Evolutionary conservation across 1,140 invertebrate species (phyloP).

Genomic region (Aphaenogaster ashmeadi): DNA sequence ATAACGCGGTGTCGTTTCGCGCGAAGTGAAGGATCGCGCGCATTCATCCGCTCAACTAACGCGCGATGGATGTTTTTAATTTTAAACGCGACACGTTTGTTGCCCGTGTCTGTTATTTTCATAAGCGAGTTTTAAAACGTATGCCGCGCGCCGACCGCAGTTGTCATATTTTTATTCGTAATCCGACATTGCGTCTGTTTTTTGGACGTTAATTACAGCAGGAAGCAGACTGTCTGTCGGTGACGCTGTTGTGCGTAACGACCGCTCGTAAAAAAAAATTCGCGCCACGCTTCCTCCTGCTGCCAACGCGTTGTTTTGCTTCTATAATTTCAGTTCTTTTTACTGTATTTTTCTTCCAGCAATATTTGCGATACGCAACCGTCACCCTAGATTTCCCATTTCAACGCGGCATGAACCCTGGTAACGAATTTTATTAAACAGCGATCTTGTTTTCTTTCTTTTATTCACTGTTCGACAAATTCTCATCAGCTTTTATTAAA

Average conservation of each 20-base stretch:
- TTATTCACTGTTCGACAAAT: neutral
- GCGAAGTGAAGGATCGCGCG: conserved; percentile 26
- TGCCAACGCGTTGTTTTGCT: conserved; percentile 19
- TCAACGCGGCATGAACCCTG: neutral
- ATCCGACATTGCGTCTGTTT: conserved; percentile 61
- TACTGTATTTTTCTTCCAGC: neutral
- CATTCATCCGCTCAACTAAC: conserved; percentile 49
- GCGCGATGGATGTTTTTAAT: conserved; percentile 58
- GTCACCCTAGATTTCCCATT: neutral
- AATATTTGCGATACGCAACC: conserved; percentile 1
- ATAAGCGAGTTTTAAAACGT: conserved; percentile 57
- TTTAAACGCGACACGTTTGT: conserved; percentile 51
- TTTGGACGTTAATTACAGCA: conserved; percentile 62
- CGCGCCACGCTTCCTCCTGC: conserved; percentile 13
- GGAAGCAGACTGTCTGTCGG: conserved; percentile 58
- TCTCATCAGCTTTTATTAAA: neutral
- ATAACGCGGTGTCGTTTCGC: conserved; percentile 33
- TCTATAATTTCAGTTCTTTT: conserved; percentile 30
- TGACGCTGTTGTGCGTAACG: conserved; percentile 64
- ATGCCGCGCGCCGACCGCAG: conserved; percentile 33
- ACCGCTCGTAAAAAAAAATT: conserved; percentile 48
- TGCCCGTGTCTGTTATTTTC: conserved; percentile 37
- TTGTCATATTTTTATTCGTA: conserved; percentile 64
- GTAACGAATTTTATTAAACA: conserved; percentile 15
- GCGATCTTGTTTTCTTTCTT: neutral